A percentile compares a stretch with the other conserved stretches of the same genome.
These are phyloP conservation scores for Centroberyx gerrardi DNA, from an alignment of 2,797 vertebrate species.

Conservation along the genomic window DNA sequence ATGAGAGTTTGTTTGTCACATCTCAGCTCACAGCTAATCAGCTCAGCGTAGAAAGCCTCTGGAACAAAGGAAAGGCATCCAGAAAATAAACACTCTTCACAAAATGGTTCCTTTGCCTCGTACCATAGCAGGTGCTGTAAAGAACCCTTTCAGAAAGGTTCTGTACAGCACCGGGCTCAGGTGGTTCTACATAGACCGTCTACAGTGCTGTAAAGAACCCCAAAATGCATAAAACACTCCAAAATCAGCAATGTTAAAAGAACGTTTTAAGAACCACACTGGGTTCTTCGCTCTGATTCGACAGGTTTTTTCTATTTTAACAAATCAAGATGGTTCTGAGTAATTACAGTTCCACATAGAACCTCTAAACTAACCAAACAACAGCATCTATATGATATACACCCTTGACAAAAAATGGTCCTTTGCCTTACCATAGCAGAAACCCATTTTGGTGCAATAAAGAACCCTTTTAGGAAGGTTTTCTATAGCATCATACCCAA, in stretches of 20 bases:
- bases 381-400: too few species aligned
- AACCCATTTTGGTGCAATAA: not conserved
- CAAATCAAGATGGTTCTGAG: not conserved
- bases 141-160: not conserved
- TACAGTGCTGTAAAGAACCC: not conserved
- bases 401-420: not conserved
- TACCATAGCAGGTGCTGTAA: slow-evolving; percentile 2
- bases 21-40: not conserved
- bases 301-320: too few species aligned
- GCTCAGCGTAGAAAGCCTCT: slow-evolving; percentile 2
- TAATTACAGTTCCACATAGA: not conserved
- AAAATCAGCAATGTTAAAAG: not conserved
- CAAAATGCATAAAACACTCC: not conserved
- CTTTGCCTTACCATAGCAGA: slow-evolving; percentile 8
- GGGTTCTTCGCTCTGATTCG: too few species aligned
- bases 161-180: too few species aligned
- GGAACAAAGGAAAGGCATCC: not conserved
- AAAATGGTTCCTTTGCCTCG: not conserved
- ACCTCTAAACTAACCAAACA: not conserved
- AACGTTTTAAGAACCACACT: too few species aligned
- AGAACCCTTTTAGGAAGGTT: not conserved
- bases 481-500: too few species aligned
- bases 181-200: too few species aligned
- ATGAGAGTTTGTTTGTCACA: not conserved
- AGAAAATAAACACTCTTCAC: not conserved